Percentiles rank a stretch among this genome's conserved stretches.
Conservation (phyloP, 1,140 invertebrate genomes). For the Drosophila sproati region DNA sequence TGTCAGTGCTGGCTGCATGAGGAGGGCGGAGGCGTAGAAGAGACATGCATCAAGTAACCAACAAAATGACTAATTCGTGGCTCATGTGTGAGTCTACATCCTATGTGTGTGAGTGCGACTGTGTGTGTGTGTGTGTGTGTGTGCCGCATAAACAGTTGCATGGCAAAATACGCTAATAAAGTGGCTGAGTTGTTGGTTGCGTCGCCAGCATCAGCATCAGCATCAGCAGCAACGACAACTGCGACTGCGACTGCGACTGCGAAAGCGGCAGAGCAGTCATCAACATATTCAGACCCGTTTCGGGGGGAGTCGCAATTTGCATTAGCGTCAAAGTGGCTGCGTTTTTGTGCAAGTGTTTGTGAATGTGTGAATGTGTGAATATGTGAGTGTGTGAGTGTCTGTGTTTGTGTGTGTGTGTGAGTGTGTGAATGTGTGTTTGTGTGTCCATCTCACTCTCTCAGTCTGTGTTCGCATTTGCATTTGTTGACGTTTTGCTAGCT, state of each 20-base stretch:
- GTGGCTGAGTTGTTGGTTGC: constrained; percentile 70
- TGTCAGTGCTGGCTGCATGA: constrained; percentile 33
- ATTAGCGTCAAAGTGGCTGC: constrained; percentile 79
- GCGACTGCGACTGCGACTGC: neutral
- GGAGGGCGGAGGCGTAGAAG: neutral
- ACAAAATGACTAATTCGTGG: constrained; percentile 80
- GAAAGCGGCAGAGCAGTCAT: constrained; percentile 25
- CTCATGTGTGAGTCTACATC: constrained; percentile 34
- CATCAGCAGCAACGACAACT: constrained; percentile 12
- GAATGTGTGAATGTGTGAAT: neutral
- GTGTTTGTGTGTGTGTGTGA: constrained; percentile 44
- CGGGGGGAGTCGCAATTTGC: constrained; percentile 69
- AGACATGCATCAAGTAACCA: constrained; percentile 78
- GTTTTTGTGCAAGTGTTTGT: constrained; percentile 59
- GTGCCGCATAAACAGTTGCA: constrained; percentile 78
- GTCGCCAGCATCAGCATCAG: constrained; percentile 20
- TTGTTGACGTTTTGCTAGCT: constrained; percentile 44
- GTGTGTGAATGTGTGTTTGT: constrained; percentile 19
- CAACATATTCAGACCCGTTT: neutral
- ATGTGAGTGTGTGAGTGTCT: constrained; percentile 18
- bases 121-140: constrained; percentile 39
- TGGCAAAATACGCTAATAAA: constrained; percentile 83
- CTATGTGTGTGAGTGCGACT: constrained; percentile 6
- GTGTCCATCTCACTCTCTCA: constrained; percentile 13
- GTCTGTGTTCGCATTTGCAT: constrained; percentile 12